Conservation (phyloP, 2,888 invertebrate genomes). For the Spilarctia lutea region DNA sequence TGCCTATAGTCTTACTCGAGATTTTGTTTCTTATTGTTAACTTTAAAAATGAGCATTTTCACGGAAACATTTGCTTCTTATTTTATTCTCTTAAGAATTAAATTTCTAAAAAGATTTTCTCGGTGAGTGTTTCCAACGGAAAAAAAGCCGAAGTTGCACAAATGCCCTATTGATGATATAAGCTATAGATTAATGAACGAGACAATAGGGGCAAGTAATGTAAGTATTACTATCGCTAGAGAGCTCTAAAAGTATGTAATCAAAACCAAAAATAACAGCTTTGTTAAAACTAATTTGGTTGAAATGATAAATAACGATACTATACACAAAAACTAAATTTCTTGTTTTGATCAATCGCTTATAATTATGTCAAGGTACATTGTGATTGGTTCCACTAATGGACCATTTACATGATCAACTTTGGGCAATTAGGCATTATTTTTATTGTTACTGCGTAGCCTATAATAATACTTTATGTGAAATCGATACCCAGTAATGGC, state of each 20-base stretch:
- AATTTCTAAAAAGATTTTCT: not conserved
- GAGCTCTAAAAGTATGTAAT: not conserved
- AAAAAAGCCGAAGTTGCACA: not conserved
- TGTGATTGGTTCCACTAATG: constrained; percentile 16
- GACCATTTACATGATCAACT: constrained; percentile 13
- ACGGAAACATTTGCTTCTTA: no score
- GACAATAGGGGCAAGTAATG: not conserved
- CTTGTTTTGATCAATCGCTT: constrained; percentile 7
- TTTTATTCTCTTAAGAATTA: no score
- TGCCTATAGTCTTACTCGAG: no score
- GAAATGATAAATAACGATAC: not conserved
- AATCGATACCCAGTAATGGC: constrained; percentile 1
- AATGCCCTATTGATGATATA: not conserved
- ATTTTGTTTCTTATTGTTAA: not conserved
- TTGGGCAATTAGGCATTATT: constrained; percentile 9
- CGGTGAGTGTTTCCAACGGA: not conserved
- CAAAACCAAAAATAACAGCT: not conserved
- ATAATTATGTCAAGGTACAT: constrained; percentile 7
- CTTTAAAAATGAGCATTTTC: no score
- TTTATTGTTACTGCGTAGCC: constrained; percentile 2
- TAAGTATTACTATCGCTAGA: not conserved
- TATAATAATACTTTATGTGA: constrained; percentile 1
- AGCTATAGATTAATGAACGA: not conserved
- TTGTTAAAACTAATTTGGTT: constrained; percentile 2
- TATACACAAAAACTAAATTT: not conserved